Base-by-base conservation (phyloP, 2,888 invertebrate genomes). In the Temnothorax rugatulus region DNA sequence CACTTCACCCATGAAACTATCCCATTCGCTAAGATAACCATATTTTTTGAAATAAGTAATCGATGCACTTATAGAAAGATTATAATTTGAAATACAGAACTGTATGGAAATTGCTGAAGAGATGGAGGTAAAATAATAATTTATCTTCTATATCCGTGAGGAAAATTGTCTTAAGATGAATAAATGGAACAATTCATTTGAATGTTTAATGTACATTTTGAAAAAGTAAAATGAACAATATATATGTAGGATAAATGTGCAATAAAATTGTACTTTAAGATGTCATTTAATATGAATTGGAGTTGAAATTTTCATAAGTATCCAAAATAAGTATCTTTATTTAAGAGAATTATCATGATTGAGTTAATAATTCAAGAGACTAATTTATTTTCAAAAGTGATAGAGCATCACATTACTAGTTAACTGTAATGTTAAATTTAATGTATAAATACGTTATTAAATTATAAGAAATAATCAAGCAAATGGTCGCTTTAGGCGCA, bases 1-100 rank as follows among this genome's bases (percentile, higher is more conserved):
- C 75, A 84, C 75, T 88, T 88, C 79, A 77, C 50, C 77, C 44
- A 71, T 52, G 25, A 74, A 74, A 63, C 61, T 71, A 52, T 81
- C 47, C 44, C 63, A 54, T 73, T 88, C 47, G 7, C 18, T 34
- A 34, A 25, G n/a, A 61, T 47, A 38, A 38, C 5, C 21, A 29
- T 54, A 59, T 47, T 47, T 47, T 71, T 34, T 21, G 7, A 29
- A 50, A 47, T 50, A 47, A 75, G 34, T 75, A 71, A 41, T 61
- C 18, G 29, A 71, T 47, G 18, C 9, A 41, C 38, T 59, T 47
- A 25, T 47, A 25, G 13, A 29, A 64, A 41, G 11, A 68, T 68
- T 13, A 52, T 9, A 74, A n/a, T 71, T 54, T 64, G 66, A 21
- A 69, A 66, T 84, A 15, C 50, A 41, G 11, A 41, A 11, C 25